These are phyloP conservation scores for Sphaeramia orbicularis DNA, from an alignment of 2,797 vertebrate genomes.

Conservation along the genomic window DNA sequence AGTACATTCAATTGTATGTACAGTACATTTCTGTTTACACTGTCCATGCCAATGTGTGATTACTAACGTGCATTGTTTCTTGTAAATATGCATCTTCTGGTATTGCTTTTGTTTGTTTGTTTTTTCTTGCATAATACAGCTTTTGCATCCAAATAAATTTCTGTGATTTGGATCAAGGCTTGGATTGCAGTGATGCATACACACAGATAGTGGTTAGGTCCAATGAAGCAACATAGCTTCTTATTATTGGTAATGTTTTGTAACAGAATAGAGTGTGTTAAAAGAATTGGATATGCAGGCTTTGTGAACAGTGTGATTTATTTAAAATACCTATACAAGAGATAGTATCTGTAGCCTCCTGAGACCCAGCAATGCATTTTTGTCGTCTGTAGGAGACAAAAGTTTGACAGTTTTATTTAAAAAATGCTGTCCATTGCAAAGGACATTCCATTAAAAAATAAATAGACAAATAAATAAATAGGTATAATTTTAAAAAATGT, in stretches of 20 bases:
- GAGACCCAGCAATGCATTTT: too few relatives aligned
- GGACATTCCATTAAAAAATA: too few relatives aligned
- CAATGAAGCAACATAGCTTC: background rate
- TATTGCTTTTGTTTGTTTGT: conserved; percentile 67
- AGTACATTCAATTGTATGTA: conserved; percentile 73
- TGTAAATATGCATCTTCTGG: conserved; percentile 81
- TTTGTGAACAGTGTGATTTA: conserved; percentile 8
- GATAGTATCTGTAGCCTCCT: too few relatives aligned
- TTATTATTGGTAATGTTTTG: too few relatives aligned
- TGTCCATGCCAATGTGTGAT: conserved; percentile 84
- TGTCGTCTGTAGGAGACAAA: too few relatives aligned
- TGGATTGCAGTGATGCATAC: conserved; percentile 69
- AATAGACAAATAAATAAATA: too few relatives aligned
- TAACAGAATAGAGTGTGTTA: conserved; percentile 21
- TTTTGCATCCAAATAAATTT: conserved; percentile 85
- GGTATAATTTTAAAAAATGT: too few relatives aligned
- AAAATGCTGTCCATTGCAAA: too few relatives aligned
- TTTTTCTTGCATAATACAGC: conserved; percentile 78
- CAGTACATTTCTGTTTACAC: conserved; percentile 77
- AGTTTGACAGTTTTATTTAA: too few relatives aligned
- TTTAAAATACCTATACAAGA: background rate
- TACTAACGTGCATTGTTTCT: conserved; percentile 79
- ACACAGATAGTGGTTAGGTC: conserved; percentile 15
- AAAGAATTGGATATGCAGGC: conserved; percentile 29
- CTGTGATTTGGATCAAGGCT: conserved; percentile 81